Evolutionary conservation across 2,888 invertebrate species (phyloP).

Genomic region (Ormyrus rosae): DNA sequence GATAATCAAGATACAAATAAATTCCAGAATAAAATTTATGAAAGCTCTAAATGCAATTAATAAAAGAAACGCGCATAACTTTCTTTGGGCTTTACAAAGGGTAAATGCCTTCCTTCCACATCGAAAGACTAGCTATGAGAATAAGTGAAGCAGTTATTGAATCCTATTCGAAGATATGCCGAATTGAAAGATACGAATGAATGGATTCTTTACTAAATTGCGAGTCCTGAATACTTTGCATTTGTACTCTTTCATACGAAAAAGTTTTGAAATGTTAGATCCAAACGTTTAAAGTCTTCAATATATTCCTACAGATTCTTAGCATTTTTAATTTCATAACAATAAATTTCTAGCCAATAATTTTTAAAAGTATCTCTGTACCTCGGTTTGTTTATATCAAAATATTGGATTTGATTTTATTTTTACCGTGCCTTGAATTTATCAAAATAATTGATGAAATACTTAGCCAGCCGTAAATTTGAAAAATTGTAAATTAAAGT

Average conservation of each 20-base stretch:
- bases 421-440: too few relatives aligned
- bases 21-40: too few relatives aligned
- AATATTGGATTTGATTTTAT: neutral
- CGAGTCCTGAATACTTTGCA: constrained; percentile 26
- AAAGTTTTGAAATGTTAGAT: constrained; percentile 20
- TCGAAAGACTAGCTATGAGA: constrained; percentile 24
- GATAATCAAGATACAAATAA: too few relatives aligned
- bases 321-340: neutral
- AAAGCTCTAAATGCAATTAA: neutral
- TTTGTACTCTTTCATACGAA: constrained; percentile 10
- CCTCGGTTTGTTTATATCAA: neutral
- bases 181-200: constrained; percentile 44
- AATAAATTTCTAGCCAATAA: neutral
- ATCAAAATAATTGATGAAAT: too few relatives aligned
- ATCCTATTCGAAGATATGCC: constrained; percentile 12
- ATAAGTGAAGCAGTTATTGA: constrained; percentile 40
- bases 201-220: constrained; percentile 31
- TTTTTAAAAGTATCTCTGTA: neutral
- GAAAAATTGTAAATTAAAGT: too few relatives aligned
- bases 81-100: constrained; percentile 2
- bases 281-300: neutral
- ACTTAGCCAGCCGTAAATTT: too few relatives aligned
- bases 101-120: constrained; percentile 12
- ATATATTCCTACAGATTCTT: constrained; percentile 11
- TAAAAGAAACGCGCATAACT: neutral